Base-by-base conservation (phyloP, 2,797 vertebrate species). In the Aplochiton taeniatus region DNA sequence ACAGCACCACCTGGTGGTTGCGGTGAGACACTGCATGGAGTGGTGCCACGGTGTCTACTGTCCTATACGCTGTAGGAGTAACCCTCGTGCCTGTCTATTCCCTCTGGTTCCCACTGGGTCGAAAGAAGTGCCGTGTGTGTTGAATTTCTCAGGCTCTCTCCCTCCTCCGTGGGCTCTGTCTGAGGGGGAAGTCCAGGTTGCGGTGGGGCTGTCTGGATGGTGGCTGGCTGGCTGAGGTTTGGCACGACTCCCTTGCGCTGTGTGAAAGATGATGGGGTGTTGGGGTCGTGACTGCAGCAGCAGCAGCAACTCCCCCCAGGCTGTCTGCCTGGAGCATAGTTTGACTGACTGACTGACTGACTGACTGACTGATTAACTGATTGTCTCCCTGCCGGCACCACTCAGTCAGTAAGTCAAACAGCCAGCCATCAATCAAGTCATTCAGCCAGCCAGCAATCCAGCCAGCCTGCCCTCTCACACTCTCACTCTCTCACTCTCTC, bases 161-260 rank as follows among this genome's bases (percentile, higher is more conserved):
- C 58, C n/a, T 41, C 47, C 49, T 43, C 19, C 31, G 49, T 48
- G 55, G n/a, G 48, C 3, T 31, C 31, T 31, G 31, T 31, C 31
- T 31, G 31, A 31, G 31, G 2, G 31, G 31, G 6, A 31, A 31
- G 6, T 31, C 31, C 31, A 31, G 31, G 31, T 31, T 8, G n/a
- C n/a, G 17, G 60, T 61, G 58, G 61, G 57, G 31, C 31, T 31
- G 31, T 8, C 61, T 47, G 44, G 59, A 65, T 13, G 46, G 47
- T 42, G 55, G 42, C 0, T 9, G 57, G 18, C 31, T 31, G 31
- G 31, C 31, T 31, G 31, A 31, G 31, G 47, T 41, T 55, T 63
- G 64, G 70, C 42, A 73, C 63, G 53, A 13, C 14, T 62, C 48
- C 44, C 66, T 51, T 48, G 41, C 13, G 66, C 59, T 53, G 20